Evolutionary conservation across 2,113 vertebrate genomes (phyloP).

Genomic region (Melierax canorus): DNA sequence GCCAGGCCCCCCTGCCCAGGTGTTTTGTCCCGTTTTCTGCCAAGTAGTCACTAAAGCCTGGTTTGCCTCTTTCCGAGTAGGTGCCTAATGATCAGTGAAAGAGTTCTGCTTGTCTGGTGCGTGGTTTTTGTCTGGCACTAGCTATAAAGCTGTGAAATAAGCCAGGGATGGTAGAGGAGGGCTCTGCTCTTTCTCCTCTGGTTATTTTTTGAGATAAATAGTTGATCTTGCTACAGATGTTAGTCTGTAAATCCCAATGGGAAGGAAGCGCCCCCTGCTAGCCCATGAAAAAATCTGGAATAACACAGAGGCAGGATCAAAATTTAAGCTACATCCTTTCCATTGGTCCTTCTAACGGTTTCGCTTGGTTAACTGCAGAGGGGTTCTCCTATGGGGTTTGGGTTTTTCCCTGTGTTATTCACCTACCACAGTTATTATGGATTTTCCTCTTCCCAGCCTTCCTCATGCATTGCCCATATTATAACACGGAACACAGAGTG

Average conservation of each 20-base stretch:
- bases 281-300: neutral
- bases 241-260: neutral
- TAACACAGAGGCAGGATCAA: neutral
- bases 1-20: neutral
- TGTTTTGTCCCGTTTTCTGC: neutral
- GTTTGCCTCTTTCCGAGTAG: neutral
- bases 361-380: neutral
- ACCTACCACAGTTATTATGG: neutral
- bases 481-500: neutral
- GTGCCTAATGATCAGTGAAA: neutral
- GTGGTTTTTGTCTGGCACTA: neutral
- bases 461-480: neutral
- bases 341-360: neutral
- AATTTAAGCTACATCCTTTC: neutral
- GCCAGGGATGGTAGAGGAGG: neutral
- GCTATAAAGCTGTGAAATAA: neutral
- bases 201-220: neutral
- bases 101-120: neutral
- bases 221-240: neutral
- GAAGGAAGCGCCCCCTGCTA: neutral
- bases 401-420: rapidly evolving
- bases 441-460: neutral
- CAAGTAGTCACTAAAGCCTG: neutral
- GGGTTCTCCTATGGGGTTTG: neutral
- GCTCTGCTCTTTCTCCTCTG: neutral